Base-by-base conservation (phyloP, 2,113 vertebrate species). In the Narcine bancroftii region DNA sequence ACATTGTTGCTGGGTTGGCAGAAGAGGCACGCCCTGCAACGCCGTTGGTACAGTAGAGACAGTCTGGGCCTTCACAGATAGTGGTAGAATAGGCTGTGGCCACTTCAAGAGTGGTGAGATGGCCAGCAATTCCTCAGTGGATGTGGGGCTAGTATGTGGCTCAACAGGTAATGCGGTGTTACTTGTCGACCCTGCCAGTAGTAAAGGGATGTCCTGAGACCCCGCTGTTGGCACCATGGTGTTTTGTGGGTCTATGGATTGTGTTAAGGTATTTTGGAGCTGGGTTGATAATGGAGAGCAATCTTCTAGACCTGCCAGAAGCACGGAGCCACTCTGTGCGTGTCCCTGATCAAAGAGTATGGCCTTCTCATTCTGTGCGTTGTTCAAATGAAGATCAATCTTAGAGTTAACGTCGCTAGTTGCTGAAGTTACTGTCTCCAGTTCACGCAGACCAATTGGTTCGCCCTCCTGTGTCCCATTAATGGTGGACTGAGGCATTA, bases 331-430 rank as follows among this genome's bases (percentile, higher is more conserved):
- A 91, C 33, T 33, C 65, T 69, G 89, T 71, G 89, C 13, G 24
- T 47, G 66, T 47, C 42, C 24, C 4, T 91, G 63, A 47, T 91
- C 66, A 91, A 33, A 91, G 24, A 91, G 26, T 93, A 96, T 95
- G 93, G 95, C 93, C 93, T 93, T 93, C 94, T 93, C 95, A 93
- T 93, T 96, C 93, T 95, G 95, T 89, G 92, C 53, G 2, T 92
- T 56, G 42, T 95, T 93, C 63, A 94, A 95, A 93, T 96, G 95
- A 92, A 94, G 93, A 93, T 93, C 73, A 92, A 93, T 93, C 91
- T 93, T 92, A 93, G 94, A 95, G 89, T 93, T 93, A 85, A 93
- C 50, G 29, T 96, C 95, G 66, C 92, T 92, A n/a, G 93, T 93
- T 92, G 92, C n/a, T 83, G 92, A 93, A 92, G 92, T n/a, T 92